These are phyloP conservation scores for Onychomys torridus DNA, from an alignment of 2,797 vertebrate species.

Conservation along the genomic window DNA sequence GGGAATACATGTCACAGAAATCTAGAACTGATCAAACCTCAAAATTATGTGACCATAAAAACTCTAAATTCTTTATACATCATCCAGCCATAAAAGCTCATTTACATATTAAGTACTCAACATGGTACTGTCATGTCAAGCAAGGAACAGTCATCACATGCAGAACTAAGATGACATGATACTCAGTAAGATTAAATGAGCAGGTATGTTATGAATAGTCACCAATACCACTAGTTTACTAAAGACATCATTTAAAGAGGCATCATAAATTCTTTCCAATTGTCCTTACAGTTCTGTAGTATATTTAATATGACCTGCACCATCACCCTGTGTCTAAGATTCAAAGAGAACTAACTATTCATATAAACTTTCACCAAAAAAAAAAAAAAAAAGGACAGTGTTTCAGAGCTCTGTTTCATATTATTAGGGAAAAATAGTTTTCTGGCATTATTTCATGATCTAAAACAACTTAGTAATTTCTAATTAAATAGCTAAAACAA, in stretches of 20 bases:
- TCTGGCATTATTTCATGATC: slow-evolving; percentile 41
- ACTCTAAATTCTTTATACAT: slow-evolving; percentile 39
- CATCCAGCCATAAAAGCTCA: slow-evolving; percentile 21
- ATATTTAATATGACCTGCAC: slow-evolving; percentile 18
- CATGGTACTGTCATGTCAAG: background rate
- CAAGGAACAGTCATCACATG: background rate
- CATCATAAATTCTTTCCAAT: slow-evolving; percentile 1
- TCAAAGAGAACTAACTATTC: background rate
- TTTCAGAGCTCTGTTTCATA: slow-evolving; percentile 47
- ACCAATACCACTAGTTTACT: background rate
- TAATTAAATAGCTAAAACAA: slow-evolving; percentile 44
- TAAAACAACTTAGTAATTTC: slow-evolving; percentile 61
- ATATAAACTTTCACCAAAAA: slow-evolving; percentile 43
- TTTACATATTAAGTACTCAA: background rate
- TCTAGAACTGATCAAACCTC: slow-evolving; percentile 23
- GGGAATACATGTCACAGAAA: background rate
- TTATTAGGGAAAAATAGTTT: slow-evolving; percentile 41
- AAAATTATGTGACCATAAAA: slow-evolving; percentile 32
- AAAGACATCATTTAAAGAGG: slow-evolving; percentile 23
- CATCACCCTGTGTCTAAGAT: slow-evolving; percentile 8
- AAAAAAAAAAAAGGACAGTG: background rate
- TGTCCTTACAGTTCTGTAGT: slow-evolving; percentile 26
- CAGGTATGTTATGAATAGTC: background rate
- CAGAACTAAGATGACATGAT: background rate
- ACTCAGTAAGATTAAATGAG: slow-evolving; percentile 35